phyloP scores from a whole-genome alignment of 1,140 invertebrate genomes.

The Rhizoglyphus robini region DNA sequence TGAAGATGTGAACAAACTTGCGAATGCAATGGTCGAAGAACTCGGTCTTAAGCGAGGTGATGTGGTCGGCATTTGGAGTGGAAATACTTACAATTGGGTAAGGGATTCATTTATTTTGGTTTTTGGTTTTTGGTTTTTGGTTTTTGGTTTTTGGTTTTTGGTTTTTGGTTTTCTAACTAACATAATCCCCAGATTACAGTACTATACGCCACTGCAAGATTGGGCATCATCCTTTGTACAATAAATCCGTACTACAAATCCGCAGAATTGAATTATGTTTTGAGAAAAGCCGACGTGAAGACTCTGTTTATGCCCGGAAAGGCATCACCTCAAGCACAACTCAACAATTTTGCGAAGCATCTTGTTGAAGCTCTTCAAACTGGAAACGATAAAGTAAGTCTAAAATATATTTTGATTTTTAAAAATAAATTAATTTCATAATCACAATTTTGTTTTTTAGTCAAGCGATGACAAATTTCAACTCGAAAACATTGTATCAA shows the following conservation, averaged over 20 bases:
- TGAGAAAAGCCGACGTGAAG: slow-evolving; percentile 17
- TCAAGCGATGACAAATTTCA: not conserved
- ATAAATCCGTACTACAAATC: slow-evolving; percentile 22
- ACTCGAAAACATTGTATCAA: not conserved
- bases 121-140: too few species aligned
- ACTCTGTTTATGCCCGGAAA: slow-evolving; percentile 32
- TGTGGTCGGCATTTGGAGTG: slow-evolving; percentile 21
- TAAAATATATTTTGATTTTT: not conserved
- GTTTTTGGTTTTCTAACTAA: too few species aligned
- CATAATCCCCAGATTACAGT: not conserved
- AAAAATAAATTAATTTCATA: not conserved
- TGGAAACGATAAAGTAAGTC: too few species aligned
- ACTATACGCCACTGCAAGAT: slow-evolving; percentile 18
- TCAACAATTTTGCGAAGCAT: not conserved
- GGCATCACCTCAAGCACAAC: not conserved
- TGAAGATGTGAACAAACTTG: slow-evolving; percentile 20
- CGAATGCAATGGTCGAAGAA: slow-evolving; percentile 3
- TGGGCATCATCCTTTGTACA: slow-evolving; percentile 22
- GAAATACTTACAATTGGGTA: slow-evolving; percentile 21
- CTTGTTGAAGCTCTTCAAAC: not conserved
- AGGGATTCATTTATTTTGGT: too few species aligned
- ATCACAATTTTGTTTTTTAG: too few species aligned
- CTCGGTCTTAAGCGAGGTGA: slow-evolving; percentile 18
- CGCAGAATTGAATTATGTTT: slow-evolving; percentile 19
- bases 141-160: too few species aligned